Evolutionary conservation across 1,140 invertebrate genomes (phyloP), one percentile per base, ranked within the genome.

Genomic region (Medauroidea extradentata): DNA sequence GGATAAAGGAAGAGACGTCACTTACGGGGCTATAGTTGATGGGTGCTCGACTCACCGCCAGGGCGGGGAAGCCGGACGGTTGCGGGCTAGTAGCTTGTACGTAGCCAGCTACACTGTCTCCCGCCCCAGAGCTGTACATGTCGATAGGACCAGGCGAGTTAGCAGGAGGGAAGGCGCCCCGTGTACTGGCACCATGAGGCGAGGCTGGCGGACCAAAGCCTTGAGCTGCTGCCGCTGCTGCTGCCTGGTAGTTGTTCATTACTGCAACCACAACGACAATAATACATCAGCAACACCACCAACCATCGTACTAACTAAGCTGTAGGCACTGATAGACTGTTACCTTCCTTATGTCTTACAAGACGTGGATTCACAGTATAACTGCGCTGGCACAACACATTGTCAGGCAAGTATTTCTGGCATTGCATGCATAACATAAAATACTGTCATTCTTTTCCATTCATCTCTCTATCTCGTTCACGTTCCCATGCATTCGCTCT

Each of bases 181-280:
- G 77, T 70, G 81, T 79, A 67, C 87, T 83, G 66, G 89, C 82
- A 67, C 80, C 78, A 78, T 83, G 75, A 74, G 83, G 77, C 69
- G 83, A 76, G 68, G 79, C 78, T 48, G 79, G 80, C 29, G 81
- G 81, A 64, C 85, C 90, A 67, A 87, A 90, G 44, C 86, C 86
- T 59, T 79, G 77, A 53, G 81, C 79, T 51, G 85, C 86, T 63
- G 59, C 59, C 21, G 85, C 88, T 42, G 88, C 88, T 63, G 86
- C 87, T 46, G 88, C 88, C 74, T 89, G 90, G 79, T 95, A 94
- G 82, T 94, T 95, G 83, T 94, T 95, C 88, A 96, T 93, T 79
- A 95, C 91, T 93, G 86, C 52, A 82, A 82, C 73, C 19, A 23
- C 65, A 72, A 73, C 46, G 27, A n/a, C n/a, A n/a, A n/a, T n/a